Evolutionary conservation across 2,888 invertebrate species (phyloP), one percentile per base, ranked within the genome.

Genomic region (Apotomis turbidana): DNA sequence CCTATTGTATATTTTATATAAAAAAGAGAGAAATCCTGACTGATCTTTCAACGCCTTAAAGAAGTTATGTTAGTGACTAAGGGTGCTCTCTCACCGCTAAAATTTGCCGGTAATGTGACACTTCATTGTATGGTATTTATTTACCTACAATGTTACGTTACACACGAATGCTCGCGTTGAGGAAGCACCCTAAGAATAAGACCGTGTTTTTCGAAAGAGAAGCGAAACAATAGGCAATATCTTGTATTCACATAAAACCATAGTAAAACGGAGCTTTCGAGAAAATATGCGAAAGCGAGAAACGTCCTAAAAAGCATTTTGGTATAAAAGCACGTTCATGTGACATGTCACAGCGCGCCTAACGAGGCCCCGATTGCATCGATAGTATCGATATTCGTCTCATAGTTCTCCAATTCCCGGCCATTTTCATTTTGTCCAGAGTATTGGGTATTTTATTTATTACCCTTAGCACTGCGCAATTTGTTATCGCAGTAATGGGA

Each of bases 401-500:
- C 71, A 49, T 62, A 64, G 70, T 66, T 66, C 67, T 54, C 52
- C 67, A 71, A 71, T 46, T 13, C 63, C 58, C 41, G 27, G 46
- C 52, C 61, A 27, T 62, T 66, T 66, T 66, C 66, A 62, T 68
- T 71, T 57, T 67, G 67, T 59, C 67, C 71, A 57, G 61, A 71
- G 67, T 72, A 68, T 72, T 63, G 68, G 68, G 58, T 68, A 61
- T 68, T 63, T 63, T 72, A 72, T 68, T 68, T 68, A 72, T 63
- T 51, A 57, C 63, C 71, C 54, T 52, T 54, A 59, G 63, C 62
- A 63, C 58, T 36, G 68, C 15, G 72, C 72, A 58, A 72, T 76
- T 75, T 74, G 78, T 80, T 81, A 83, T 83, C 80, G 77, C 78
- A 75, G 78, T 84, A 85, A 87, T 85, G 81, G 80, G 81, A 83